Base-by-base conservation (phyloP, 2,888 invertebrate genomes). In the Pimpla rufipes region DNA sequence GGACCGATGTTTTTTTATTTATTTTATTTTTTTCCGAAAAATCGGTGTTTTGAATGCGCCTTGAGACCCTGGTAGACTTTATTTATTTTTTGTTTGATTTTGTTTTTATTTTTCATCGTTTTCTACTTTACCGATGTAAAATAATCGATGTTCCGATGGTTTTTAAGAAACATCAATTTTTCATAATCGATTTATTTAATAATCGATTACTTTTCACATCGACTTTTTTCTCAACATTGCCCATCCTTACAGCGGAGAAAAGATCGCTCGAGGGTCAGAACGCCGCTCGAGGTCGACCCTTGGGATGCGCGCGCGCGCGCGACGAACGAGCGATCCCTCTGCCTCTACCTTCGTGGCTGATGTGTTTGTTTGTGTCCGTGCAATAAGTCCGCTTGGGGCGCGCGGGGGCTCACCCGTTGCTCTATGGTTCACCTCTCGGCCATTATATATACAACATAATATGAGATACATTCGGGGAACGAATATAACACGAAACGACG, bases 351-450 rank as follows among this genome's bases (percentile, higher is more conserved):
- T 70, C 78, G 37, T 74, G 29, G n/a, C n/a, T n/a, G n/a, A n/a
- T n/a, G n/a, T 70, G 76, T 71, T 74, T 78, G 80, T 83, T 80
- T 80, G 83, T 57, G 50, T 67, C 59, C 62, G 67, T 45, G 59
- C 64, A 67, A 66, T 83, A 75, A 77, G 79, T 68, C 62, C 71
- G 37, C 23, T 45, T 29, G 35, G 47, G 40, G 47, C 10, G 57
- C 18, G 57, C 10, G 50, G 47, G 50, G 13, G 40, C 70, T 68
- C 70, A 40, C 45, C 76, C 83, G 71, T 77, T 73, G 67, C 76
- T 77, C 40, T 71, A 0, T 11, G 29, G 35, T 42, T 18, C 62
- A 35, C 62, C 73, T 73, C 47, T 57, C 29, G 3, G 29, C 66
- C 10, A 67, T 55, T 45, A n/a, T 52, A 62, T 55, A 62, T 47